Percentiles rank a stretch among this genome's conserved stretches.
These are phyloP conservation scores for Empidonax traillii DNA, from an alignment of 2,113 vertebrate genomes.

Conservation along the genomic window DNA sequence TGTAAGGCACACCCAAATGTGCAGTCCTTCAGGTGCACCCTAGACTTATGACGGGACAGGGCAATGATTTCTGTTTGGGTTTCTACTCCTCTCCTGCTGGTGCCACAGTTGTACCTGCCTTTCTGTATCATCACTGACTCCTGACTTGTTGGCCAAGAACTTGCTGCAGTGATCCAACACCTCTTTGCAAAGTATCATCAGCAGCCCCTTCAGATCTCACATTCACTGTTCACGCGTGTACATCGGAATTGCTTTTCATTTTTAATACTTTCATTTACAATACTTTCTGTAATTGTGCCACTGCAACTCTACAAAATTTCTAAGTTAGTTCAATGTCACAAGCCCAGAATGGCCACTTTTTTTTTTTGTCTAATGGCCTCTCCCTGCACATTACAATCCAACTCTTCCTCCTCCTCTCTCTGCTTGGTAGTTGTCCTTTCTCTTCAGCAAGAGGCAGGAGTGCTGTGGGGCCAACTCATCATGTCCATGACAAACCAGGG, in stretches of 20 bases:
- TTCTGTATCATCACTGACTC: background rate
- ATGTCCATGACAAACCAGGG: background rate
- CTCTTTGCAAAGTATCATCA: background rate
- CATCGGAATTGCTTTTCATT: background rate
- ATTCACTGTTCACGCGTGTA: background rate
- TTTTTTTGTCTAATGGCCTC: background rate
- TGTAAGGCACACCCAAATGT: background rate
- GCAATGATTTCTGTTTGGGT: background rate
- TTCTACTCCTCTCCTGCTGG: background rate
- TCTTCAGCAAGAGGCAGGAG: background rate
- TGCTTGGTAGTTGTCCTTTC: background rate
- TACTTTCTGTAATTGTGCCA: background rate
- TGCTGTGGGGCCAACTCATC: background rate
- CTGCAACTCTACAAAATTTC: background rate
- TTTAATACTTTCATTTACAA: background rate
- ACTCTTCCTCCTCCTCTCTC: background rate
- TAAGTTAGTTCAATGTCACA: background rate
- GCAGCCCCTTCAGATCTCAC: background rate
- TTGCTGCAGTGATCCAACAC: background rate
- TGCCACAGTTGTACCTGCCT: background rate
- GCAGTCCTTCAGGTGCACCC: background rate
- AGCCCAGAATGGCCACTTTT: background rate
- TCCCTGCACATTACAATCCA: background rate
- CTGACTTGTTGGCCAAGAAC: background rate
- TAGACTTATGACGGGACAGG: background rate